These are phyloP conservation scores for Megaceryle maxima DNA, from an alignment of 2,113 vertebrate genomes.

Conservation along the genomic window DNA sequence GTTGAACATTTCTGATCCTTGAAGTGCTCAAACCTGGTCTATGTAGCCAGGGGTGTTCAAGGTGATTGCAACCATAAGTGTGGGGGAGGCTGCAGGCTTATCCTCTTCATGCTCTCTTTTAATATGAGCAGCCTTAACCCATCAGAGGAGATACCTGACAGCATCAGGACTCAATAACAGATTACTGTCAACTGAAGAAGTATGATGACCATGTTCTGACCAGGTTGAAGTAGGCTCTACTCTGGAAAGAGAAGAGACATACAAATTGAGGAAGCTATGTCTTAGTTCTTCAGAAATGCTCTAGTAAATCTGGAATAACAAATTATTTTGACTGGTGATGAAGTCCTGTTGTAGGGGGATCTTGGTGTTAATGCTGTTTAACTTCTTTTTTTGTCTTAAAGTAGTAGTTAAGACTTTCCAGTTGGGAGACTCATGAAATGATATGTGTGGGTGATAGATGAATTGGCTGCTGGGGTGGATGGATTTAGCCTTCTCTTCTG, in stretches of 20 bases:
- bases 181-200: not conserved
- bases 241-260: not conserved
- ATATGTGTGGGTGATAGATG: not conserved
- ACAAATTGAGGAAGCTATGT: not conserved
- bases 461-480: not conserved
- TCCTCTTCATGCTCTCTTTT: not conserved
- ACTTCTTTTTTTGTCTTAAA: not conserved
- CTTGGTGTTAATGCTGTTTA: not conserved
- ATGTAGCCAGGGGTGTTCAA: not conserved
- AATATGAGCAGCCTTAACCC: not conserved
- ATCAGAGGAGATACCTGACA: not conserved
- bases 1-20: not conserved
- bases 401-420: not conserved
- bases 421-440: not conserved
- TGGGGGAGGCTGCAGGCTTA: not conserved
- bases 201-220: not conserved
- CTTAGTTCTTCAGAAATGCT: not conserved
- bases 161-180: not conserved
- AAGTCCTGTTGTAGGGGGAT: not conserved
- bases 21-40: not conserved
- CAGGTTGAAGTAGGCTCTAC: not conserved
- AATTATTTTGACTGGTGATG: not conserved
- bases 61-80: not conserved
- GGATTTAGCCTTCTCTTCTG: slow-evolving; percentile 4
- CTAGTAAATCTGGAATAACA: not conserved